Percentiles rank a stretch among this genome's conserved stretches.
Conservation (phyloP, 2,888 invertebrate genomes). For the Lydus trimaculatus region DNA sequence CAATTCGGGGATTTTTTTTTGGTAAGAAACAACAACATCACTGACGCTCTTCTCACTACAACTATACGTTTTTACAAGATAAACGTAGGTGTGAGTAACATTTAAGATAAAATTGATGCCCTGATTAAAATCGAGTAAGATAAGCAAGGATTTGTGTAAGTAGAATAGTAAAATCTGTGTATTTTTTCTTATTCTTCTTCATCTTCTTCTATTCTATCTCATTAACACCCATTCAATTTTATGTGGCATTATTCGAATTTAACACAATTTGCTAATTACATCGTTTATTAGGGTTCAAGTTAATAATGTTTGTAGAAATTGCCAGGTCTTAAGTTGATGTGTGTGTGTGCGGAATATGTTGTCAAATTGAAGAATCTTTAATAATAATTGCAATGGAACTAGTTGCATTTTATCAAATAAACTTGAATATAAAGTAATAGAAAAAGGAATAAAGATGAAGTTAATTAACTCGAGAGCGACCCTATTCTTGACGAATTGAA, state of each 20-base stretch:
- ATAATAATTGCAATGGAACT: background rate
- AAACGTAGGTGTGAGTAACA: constrained; percentile 31
- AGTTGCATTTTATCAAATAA: background rate
- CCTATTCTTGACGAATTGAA: background rate
- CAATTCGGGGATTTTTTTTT: constrained; percentile 18
- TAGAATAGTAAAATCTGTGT: constrained; percentile 17
- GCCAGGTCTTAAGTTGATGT: background rate
- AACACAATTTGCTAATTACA: constrained; percentile 14
- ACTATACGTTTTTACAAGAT: constrained; percentile 20
- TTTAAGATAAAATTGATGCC: constrained; percentile 32
- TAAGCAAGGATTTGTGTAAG: background rate
- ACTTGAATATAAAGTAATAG: background rate
- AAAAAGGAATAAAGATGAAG: constrained; percentile 13
- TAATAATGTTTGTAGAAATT: background rate
- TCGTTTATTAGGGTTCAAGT: background rate
- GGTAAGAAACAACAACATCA: background rate
- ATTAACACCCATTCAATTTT: constrained; percentile 22
- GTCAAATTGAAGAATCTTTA: background rate
- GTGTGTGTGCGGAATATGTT: no score
- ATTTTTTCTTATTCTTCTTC: constrained; percentile 19
- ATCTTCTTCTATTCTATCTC: constrained; percentile 12
- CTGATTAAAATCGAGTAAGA: constrained; percentile 24
- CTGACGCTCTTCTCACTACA: constrained; percentile 21
- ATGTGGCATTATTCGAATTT: constrained; percentile 14
- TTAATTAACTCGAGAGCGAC: background rate